These are phyloP conservation scores for Myotis planiceps DNA, from an alignment of 2,797 vertebrate genomes.

Conservation along the genomic window DNA sequence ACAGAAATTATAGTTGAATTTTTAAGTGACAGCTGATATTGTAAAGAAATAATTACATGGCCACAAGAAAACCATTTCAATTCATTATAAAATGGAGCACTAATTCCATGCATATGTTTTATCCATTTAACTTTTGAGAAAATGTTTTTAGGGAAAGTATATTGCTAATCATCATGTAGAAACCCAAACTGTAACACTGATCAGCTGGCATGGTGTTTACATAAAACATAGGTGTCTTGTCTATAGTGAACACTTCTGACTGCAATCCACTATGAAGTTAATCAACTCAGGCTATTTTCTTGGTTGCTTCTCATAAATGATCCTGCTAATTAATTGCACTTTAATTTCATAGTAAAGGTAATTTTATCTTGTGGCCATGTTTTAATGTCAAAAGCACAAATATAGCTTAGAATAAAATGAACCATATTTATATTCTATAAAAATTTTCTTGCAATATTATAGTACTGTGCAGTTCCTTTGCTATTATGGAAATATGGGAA, in stretches of 20 bases:
- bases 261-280: neutral
- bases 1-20: conserved; percentile 12
- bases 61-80: neutral
- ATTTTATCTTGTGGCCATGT: conserved; percentile 6
- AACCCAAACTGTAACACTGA: conserved; percentile 31
- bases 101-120: conserved; percentile 51
- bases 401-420: neutral
- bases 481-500: neutral
- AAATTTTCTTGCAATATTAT: neutral
- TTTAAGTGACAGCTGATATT: conserved; percentile 34
- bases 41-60: conserved; percentile 35
- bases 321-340: neutral
- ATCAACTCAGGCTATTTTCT: neutral
- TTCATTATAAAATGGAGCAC: neutral
- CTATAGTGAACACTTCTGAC: conserved; percentile 31
- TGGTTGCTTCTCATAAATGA: neutral
- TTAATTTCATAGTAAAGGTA: neutral
- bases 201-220: neutral
- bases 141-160: conserved; percentile 37
- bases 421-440: neutral
- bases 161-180: conserved; percentile 44
- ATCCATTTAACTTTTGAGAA: conserved; percentile 43
- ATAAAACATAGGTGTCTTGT: neutral
- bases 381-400: conserved; percentile 36
- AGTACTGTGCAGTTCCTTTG: neutral